Evolutionary conservation across 2,888 invertebrate genomes (phyloP).

Genomic region (Meandrusa payeni): DNA sequence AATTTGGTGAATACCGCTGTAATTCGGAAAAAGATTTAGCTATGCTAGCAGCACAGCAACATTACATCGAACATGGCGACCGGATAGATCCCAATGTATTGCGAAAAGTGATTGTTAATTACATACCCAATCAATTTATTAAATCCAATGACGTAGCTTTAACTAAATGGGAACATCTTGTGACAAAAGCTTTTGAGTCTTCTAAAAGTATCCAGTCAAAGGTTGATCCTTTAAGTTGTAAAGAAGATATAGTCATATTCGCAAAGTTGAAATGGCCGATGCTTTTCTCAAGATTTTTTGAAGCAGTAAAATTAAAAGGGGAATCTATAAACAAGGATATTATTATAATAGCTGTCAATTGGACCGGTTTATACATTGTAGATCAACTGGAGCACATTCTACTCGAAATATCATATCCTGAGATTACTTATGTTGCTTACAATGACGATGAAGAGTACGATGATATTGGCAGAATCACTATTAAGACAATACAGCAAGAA

Average conservation of each 20-base stretch:
- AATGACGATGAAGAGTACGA: slow-evolving; percentile 71
- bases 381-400: slow-evolving; percentile 96
- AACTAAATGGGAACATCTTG: slow-evolving; percentile 86
- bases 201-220: slow-evolving; percentile 86
- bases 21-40: slow-evolving; percentile 91
- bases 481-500: slow-evolving; percentile 92
- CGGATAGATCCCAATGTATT: slow-evolving; percentile 85
- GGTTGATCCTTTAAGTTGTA: slow-evolving; percentile 85
- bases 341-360: slow-evolving; percentile 95
- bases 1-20: slow-evolving; percentile 95
- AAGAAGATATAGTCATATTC: slow-evolving; percentile 94
- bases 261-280: slow-evolving; percentile 97
- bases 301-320: slow-evolving; percentile 89
- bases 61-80: slow-evolving; percentile 90
- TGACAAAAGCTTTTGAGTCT: slow-evolving; percentile 85
- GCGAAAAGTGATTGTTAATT: slow-evolving; percentile 86
- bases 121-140: slow-evolving; percentile 89
- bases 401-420: slow-evolving; percentile 91
- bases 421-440: slow-evolving; percentile 88
- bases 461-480: slow-evolving; percentile 84
- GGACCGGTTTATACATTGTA: slow-evolving; percentile 95
- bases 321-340: slow-evolving; percentile 84
- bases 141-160: slow-evolving; percentile 82
- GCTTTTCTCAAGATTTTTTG: slow-evolving; percentile 96
- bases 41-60: slow-evolving; percentile 93